Percentiles rank a stretch among this genome's conserved stretches.
phyloP scores from a whole-genome alignment of 1,140 invertebrate genomes.

The Sminthurides bifidus region DNA sequence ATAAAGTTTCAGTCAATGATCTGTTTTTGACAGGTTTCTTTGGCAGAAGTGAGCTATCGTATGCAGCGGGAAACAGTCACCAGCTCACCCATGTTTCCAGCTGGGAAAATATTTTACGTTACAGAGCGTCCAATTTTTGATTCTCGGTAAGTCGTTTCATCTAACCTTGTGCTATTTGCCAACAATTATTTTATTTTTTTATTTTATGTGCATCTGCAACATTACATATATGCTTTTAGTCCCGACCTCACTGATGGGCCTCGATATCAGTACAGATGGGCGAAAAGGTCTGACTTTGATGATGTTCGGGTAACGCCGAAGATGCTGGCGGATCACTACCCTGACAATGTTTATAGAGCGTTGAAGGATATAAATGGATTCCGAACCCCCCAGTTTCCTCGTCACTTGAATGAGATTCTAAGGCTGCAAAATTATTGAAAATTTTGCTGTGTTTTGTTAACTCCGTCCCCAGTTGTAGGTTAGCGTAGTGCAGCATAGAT shows the following conservation, averaged over 20 bases:
- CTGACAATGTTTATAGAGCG: constrained; percentile 30
- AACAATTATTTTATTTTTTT: no score
- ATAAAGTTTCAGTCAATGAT: not conserved
- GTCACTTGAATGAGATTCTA: no score
- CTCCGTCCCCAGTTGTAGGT: no score
- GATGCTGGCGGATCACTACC: constrained; percentile 40
- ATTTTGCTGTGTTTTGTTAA: no score
- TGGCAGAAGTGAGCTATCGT: constrained; percentile 29
- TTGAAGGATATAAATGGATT: constrained; percentile 19
- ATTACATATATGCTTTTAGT: no score
- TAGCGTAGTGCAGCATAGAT: no score
- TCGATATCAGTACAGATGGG: constrained; percentile 36
- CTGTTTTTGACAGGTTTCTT: constrained; percentile 26
- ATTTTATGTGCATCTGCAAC: no score
- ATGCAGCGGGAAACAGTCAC: constrained; percentile 25
- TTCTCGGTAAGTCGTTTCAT: constrained; percentile 22
- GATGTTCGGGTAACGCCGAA: constrained; percentile 38
- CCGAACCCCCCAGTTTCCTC: not conserved
- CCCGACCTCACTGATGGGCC: constrained; percentile 27
- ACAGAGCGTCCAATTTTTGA: constrained; percentile 24
- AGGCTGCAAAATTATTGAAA: no score
- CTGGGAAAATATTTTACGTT: constrained; percentile 29
- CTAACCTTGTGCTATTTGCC: no score
- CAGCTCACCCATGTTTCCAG: constrained; percentile 25
- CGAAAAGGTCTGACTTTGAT: constrained; percentile 35